Evolutionary conservation across 2,113 vertebrate species (phyloP), one percentile per base, ranked within the genome.

Genomic region (Poicephalus meyeri): DNA sequence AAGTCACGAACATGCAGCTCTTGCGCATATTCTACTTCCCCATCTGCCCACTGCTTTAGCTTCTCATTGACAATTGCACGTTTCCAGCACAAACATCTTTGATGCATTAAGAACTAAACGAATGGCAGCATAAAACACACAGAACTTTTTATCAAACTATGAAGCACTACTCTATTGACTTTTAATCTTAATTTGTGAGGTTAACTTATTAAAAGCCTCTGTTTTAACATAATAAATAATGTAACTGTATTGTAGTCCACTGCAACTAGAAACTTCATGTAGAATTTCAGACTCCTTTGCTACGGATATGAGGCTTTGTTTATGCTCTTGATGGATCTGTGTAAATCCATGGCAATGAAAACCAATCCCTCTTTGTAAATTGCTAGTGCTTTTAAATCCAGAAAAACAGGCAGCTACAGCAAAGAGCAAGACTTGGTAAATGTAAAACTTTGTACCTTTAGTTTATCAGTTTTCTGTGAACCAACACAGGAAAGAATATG

Each of bases 111-210:
- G 64, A 91, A 78, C 28, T 58, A 89, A 96, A 72, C 20, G 24
- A 86, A 77, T 60, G 66, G 71, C 93, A 91, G 44, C 0, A 0
- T 69, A 91, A 94, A 89, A 85, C 23, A 74, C 1, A 16, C 68
- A 94, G 47, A 47, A 24, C 69, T 93, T 93, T 93, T 94, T 68
- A 93, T 93, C 88, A 84, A 58, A 73, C 29, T 76, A 90, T 41
- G 28, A 66, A 89, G 46, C 35, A 83, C 41, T 80, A 74, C 58
- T 94, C 49, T 73, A 53, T 49, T 0, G 2, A 80, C 91, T 91
- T 63, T 80, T 86, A 80, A 86, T 93, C 74, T 77, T 86, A 58
- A 94, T 86, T 82, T 96, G 74, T 44, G 76, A 93, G 86, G 35
- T 86, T 73, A 94, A 83, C 46, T 88, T 90, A 93, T 63, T 88